phyloP scores from a whole-genome alignment of 1,140 invertebrate species.

The Odontomachus brunneus region DNA sequence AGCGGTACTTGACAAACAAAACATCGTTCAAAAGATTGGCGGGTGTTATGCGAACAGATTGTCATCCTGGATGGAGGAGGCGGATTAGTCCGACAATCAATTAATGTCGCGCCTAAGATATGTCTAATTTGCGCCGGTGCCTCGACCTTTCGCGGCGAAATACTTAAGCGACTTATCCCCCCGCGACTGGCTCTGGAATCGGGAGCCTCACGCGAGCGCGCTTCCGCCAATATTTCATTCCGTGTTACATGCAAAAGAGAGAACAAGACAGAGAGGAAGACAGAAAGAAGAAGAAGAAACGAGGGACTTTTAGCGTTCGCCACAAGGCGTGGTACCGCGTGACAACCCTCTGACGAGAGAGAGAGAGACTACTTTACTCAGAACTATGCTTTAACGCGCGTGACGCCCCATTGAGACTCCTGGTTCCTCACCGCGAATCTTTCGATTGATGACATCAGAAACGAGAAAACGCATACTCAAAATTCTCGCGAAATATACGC shows the following conservation, averaged over 20 bases:
- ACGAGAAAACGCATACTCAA: too few species aligned
- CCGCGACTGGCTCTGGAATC: neutral
- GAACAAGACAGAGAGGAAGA: too few species aligned
- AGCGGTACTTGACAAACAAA: neutral
- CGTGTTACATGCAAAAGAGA: neutral
- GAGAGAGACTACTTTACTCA: too few species aligned
- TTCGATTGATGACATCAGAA: too few species aligned
- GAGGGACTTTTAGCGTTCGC: conserved; percentile 16
- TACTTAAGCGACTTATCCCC: neutral
- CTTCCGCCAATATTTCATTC: conserved; percentile 17
- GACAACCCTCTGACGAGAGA: neutral
- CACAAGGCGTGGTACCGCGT: neutral
- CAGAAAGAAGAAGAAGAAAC: too few species aligned
- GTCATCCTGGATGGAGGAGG: neutral
- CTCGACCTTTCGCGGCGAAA: neutral
- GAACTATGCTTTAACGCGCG: neutral
- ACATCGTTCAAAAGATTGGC: neutral
- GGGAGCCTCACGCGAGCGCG: neutral
- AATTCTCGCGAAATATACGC: too few species aligned
- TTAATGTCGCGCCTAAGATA: too few species aligned
- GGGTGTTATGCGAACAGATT: neutral
- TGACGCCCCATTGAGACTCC: neutral
- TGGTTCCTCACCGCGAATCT: too few species aligned
- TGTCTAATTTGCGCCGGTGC: neutral
- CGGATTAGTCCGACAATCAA: too few species aligned